Conservation (phyloP, 2,888 invertebrate genomes). For the Hipparchia semele region DNA sequence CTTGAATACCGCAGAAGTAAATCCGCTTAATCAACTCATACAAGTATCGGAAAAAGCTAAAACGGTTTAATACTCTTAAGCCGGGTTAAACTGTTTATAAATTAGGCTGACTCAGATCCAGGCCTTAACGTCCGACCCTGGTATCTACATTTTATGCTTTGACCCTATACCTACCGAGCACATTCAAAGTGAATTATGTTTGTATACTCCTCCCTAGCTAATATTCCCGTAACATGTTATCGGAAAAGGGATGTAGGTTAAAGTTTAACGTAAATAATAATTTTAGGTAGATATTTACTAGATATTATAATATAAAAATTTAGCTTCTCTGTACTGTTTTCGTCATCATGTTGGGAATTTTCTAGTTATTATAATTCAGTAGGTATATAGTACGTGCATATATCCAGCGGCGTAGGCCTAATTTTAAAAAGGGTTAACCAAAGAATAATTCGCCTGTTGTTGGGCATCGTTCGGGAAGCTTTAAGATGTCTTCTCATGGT, state of each 20-base stretch:
- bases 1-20: not conserved
- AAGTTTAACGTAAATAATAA: not conserved
- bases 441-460: too few relatives aligned
- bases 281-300: too few relatives aligned
- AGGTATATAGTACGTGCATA: too few relatives aligned
- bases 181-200: constrained; percentile 51
- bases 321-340: too few relatives aligned
- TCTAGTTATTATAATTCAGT: too few relatives aligned
- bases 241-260: constrained; percentile 47
- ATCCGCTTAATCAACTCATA: constrained; percentile 29
- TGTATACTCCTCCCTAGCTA: constrained; percentile 36
- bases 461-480: too few relatives aligned
- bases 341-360: too few relatives aligned
- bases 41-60: constrained; percentile 48
- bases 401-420: too few relatives aligned
- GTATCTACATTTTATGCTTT: constrained; percentile 53
- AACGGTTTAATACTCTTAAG: constrained; percentile 39
- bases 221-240: constrained; percentile 31
- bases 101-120: constrained; percentile 48
- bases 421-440: too few relatives aligned
- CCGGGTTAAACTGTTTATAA: constrained; percentile 47
- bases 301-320: too few relatives aligned
- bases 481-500: too few relatives aligned
- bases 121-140: constrained; percentile 49
- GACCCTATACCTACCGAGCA: constrained; percentile 45